Evolutionary conservation across 2,888 invertebrate species (phyloP).

Genomic region (Drosophila lacicola): DNA sequence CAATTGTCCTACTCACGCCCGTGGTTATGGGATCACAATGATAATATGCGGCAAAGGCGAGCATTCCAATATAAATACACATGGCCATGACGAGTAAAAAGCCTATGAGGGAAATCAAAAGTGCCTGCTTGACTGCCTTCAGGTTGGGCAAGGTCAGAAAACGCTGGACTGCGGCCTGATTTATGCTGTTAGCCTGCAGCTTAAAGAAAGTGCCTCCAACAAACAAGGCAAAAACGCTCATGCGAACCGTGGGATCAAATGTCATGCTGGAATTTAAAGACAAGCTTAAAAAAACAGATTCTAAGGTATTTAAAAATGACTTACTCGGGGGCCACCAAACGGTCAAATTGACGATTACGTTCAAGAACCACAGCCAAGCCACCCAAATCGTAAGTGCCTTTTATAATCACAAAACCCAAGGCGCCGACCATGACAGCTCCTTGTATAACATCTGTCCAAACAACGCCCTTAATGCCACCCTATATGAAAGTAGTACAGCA

Average conservation of each 20-base stretch:
- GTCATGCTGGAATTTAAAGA: slow-evolving; percentile 87
- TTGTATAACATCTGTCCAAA: slow-evolving; percentile 93
- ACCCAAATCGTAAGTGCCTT: slow-evolving; percentile 90
- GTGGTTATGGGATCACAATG: slow-evolving; percentile 92
- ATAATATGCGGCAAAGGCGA: slow-evolving; percentile 90
- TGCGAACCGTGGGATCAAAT: slow-evolving; percentile 90
- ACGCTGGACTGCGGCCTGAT: slow-evolving; percentile 93
- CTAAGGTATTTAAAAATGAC: slow-evolving; percentile 45
- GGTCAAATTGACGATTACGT: slow-evolving; percentile 88
- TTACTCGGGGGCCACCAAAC: slow-evolving; percentile 90
- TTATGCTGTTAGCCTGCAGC: slow-evolving; percentile 90
- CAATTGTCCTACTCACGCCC: slow-evolving; percentile 35
- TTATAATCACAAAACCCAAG: slow-evolving; percentile 89
- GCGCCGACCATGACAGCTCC: slow-evolving; percentile 90
- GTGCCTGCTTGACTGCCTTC: slow-evolving; percentile 88
- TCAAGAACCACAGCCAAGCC: slow-evolving; percentile 88
- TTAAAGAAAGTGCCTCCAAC: slow-evolving; percentile 91
- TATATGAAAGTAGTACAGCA: slow-evolving; percentile 68
- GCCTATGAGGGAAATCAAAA: slow-evolving; percentile 88
- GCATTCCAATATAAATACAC: slow-evolving; percentile 90
- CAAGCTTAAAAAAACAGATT: neutral
- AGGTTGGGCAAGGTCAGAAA: slow-evolving; percentile 90
- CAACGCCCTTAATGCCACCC: slow-evolving; percentile 92
- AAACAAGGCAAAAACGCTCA: slow-evolving; percentile 91
- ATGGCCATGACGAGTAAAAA: slow-evolving; percentile 87